Percentiles rank a stretch among this genome's conserved stretches.
These are phyloP conservation scores for Sarcoramphus papa DNA, from an alignment of 2,797 vertebrate species.

Conservation along the genomic window DNA sequence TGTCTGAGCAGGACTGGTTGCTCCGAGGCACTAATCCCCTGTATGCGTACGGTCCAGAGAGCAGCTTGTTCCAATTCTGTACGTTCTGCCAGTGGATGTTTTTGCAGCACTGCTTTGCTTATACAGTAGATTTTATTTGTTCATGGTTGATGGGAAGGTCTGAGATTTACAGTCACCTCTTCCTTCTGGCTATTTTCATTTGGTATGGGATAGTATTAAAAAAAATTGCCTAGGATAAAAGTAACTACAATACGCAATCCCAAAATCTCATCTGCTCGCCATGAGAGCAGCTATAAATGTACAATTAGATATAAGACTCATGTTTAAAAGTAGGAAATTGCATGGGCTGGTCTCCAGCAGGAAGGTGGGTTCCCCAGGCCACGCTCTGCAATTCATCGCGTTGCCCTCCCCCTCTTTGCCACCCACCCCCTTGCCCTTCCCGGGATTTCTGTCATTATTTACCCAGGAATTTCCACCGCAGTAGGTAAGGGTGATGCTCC, in stretches of 20 bases:
- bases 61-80: not conserved
- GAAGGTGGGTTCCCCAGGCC: not conserved
- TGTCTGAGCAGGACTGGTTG: not conserved
- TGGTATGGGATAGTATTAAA: not conserved
- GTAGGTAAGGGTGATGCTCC: not conserved
- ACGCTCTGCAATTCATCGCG: fast-evolving
- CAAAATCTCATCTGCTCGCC: not conserved
- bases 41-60: not conserved
- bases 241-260: not conserved
- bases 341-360: not conserved
- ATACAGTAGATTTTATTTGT: not conserved
- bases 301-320: not conserved
- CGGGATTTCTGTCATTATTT: not conserved
- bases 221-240: not conserved
- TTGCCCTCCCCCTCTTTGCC: not conserved
- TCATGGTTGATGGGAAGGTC: not conserved
- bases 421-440: not conserved
- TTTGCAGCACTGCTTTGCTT: not conserved
- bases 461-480: fast-evolving
- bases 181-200: not conserved
- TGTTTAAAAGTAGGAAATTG: not conserved
- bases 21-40: not conserved
- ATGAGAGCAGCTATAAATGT: not conserved
- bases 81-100: not conserved
- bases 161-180: not conserved